phyloP scores from a whole-genome alignment of 2,113 vertebrate genomes.

The Proteles cristata region DNA sequence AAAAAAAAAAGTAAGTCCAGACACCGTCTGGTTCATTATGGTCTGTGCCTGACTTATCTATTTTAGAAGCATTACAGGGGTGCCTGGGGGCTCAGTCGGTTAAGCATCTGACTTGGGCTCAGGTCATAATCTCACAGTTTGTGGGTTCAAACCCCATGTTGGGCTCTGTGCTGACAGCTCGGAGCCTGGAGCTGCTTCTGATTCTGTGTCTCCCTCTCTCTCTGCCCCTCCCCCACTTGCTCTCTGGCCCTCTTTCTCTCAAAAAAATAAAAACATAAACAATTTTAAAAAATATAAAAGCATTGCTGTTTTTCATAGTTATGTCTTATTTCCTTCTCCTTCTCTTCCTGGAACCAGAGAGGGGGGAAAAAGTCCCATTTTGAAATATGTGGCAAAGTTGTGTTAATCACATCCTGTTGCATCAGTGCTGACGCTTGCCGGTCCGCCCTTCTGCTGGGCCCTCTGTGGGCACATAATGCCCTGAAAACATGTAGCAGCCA shows the following conservation, averaged over 20 bases:
- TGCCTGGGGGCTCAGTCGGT: too few species aligned
- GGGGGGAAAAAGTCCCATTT: neutral
- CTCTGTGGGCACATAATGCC: accelerated
- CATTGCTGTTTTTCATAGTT: neutral
- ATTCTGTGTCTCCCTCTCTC: too few species aligned
- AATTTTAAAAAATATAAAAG: too few species aligned
- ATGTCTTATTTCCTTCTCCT: neutral
- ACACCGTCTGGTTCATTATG: accelerated
- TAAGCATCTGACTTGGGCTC: too few species aligned
- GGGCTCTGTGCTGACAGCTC: too few species aligned
- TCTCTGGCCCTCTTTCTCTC: too few species aligned
- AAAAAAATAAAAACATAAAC: too few species aligned
- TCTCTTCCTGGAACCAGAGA: neutral
- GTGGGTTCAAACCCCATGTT: too few species aligned
- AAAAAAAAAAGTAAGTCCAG: neutral
- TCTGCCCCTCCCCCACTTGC: too few species aligned
- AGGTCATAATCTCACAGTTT: too few species aligned
- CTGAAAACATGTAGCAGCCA: neutral
- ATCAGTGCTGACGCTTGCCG: accelerated
- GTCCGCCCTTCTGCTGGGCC: accelerated
- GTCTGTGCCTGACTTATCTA: accelerated
- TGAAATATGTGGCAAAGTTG: neutral
- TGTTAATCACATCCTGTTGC: neutral
- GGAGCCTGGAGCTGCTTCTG: too few species aligned
- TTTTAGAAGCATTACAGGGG: neutral